Evolutionary conservation across 2,888 invertebrate species (phyloP), one percentile per base, ranked within the genome.

Genomic region (Athetis lepigone): DNA sequence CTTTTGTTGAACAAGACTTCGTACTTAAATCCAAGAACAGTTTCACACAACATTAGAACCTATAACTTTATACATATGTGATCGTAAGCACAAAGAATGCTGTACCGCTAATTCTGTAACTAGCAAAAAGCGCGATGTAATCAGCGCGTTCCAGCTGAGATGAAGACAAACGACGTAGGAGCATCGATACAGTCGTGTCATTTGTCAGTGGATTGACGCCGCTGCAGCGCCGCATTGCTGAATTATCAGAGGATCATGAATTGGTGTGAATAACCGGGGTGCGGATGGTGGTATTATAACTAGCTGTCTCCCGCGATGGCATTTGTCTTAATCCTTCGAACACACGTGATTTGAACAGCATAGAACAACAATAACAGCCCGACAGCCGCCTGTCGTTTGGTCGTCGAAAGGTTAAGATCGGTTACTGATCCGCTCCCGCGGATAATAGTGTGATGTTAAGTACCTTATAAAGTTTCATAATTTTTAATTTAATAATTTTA

Each of bases 41-140:
- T 50, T 43, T 50, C 49, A 27, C 18, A 55, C 56, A 46, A 50
- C 50, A 66, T 66, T 50, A 70, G 25, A 25, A 45, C 50, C 33
- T 19, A 18, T 27, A 59, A 52, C 27, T 42, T 57, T 27, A 51
- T 36, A 25, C 49, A 52, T 65, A 62, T 65, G 65, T 65, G 56
- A 64, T 70, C 42, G 19, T 62, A 51, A 43, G 54, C 13, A 23
- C 62, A 70, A 70, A 83, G 82, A 84, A 87, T 84, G 80, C 63
- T 70, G 63, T 67, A 75, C 78, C 63, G 76, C 64, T 80, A 73
- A 61, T 60, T 61, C 63, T 76, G 70, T 83, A 79, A 80, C 80
- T 79, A 77, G 82, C 83, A 85, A 85, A 87, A 86, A 87, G 81
- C 66, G 67, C 81, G 86, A 88, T 86, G 77, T 78, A 81, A 87